Evolutionary conservation across 1,140 invertebrate genomes (phyloP), one percentile per base, ranked within the genome.

Genomic region (Macrobrachium rosenbergii): DNA sequence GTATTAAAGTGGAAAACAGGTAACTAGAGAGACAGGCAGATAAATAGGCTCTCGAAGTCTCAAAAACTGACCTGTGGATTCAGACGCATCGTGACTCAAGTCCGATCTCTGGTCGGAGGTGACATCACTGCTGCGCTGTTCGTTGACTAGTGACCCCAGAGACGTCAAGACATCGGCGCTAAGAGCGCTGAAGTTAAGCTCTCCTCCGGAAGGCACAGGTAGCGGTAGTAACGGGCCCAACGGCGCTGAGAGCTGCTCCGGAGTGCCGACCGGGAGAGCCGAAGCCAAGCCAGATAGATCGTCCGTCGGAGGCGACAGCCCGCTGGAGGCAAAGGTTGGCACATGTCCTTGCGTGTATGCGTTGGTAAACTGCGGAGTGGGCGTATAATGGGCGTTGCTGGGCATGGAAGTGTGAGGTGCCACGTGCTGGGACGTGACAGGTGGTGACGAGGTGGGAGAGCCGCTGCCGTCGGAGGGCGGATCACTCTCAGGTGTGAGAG

Each of bases 401-500:
- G 79, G 67, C 17, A 64, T 58, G 78, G 81, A 87, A n/a, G 64
- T 17, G 12, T 87, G 77, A 11, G 79, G 28, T 19, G 73, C 67
- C 45, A 79, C 59, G 59, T 63, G 10, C 21, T 84, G 82, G 10
- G 63, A n/a, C 0, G 79, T 17, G 2, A 72, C 19, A 19, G 78
- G 82, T 14, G 88, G 82, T 3, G 83, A 81, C 11, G 88, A 81
- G 1, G 76, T 88, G 7, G 82, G 82, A 10, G 82, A 84, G 12
- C 76, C 82, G 43, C 79, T 85, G 17, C 82, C 82, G 63, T 88
- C 83, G 23, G 82, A 82, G 6, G 86, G 78, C 45, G 69, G 82
- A 59, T 88, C 88, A 37, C 88, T 88, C 23, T 88, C 88, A 5
- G 88, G 88, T 0, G 88, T 88, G n/a, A 88, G 83, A 16, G 88